phyloP scores from a whole-genome alignment of 2,888 invertebrate genomes.

The Elaeidobius kamerunicus region DNA sequence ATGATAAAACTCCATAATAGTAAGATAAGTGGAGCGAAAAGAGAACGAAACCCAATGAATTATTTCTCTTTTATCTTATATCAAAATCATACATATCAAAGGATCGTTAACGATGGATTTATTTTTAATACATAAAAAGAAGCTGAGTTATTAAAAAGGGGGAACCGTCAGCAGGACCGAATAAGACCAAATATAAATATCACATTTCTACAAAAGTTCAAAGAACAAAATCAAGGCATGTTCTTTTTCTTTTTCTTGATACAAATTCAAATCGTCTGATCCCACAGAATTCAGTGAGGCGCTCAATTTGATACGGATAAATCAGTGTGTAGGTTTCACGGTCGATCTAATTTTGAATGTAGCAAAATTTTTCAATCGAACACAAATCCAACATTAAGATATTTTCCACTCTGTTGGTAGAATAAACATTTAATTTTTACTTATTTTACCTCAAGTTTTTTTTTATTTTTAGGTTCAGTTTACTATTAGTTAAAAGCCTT shows the following conservation, averaged over 20 bases:
- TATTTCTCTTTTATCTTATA: not conserved
- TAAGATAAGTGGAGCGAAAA: not conserved
- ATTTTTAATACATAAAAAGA: not conserved
- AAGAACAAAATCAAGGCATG: constrained; percentile 37
- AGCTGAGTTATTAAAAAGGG: not conserved
- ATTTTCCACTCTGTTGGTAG: no score
- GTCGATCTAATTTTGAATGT: constrained; percentile 33
- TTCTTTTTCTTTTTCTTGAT: constrained; percentile 32
- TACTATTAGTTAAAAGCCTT: no score
- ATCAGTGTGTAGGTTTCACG: constrained; percentile 38
- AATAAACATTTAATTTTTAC: no score
- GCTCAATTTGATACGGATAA: constrained; percentile 45
- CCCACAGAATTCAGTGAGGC: constrained; percentile 44
- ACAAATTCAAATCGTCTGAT: constrained; percentile 44
- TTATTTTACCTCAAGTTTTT: no score
- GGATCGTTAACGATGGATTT: not conserved
- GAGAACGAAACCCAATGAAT: not conserved
- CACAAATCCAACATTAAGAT: no score
- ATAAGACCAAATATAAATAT: not conserved
- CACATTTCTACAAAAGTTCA: constrained; percentile 31
- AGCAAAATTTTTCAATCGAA: no score
- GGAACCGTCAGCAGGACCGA: not conserved
- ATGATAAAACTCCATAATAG: no score
- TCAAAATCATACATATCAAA: not conserved
- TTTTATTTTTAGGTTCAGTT: no score